Evolutionary conservation across 1,140 invertebrate species (phyloP).

Genomic region (Drosophila triauraria): DNA sequence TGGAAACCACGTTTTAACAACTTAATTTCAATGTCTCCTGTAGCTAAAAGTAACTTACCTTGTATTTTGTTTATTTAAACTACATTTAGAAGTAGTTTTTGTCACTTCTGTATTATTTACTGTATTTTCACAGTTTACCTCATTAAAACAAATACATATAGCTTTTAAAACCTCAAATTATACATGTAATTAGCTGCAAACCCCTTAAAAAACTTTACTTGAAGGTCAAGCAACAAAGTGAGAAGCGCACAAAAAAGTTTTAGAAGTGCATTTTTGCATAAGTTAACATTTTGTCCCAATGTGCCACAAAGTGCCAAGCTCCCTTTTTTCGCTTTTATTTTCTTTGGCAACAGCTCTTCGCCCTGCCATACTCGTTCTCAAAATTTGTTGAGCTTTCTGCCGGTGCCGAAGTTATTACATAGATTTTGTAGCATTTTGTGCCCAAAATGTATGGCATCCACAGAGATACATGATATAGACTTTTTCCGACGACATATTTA

Average conservation of each 20-base stretch:
- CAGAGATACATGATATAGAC: conserved; percentile 69
- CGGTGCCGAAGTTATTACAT: conserved; percentile 67
- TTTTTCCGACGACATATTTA: conserved; percentile 77
- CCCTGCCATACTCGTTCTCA: conserved; percentile 8
- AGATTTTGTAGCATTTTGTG: conserved; percentile 82
- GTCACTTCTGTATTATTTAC: background rate
- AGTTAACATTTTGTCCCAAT: conserved; percentile 14
- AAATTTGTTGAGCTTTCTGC: conserved; percentile 52
- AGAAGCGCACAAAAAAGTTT: background rate
- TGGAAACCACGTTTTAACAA: background rate
- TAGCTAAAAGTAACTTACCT: background rate
- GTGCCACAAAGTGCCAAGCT: conserved; percentile 20
- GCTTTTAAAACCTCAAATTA: background rate
- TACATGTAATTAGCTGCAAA: background rate
- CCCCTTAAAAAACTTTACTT: background rate
- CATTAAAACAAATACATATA: background rate
- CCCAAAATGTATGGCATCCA: conserved; percentile 67
- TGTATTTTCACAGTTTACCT: background rate
- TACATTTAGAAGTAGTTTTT: background rate
- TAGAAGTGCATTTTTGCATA: background rate
- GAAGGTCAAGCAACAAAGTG: background rate
- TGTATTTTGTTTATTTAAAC: background rate
- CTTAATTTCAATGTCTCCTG: background rate
- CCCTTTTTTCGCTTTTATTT: background rate
- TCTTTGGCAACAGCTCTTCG: conserved; percentile 1